These are phyloP conservation scores for Exocentrus adspersus DNA, from an alignment of 2,888 invertebrate species.

Conservation along the genomic window DNA sequence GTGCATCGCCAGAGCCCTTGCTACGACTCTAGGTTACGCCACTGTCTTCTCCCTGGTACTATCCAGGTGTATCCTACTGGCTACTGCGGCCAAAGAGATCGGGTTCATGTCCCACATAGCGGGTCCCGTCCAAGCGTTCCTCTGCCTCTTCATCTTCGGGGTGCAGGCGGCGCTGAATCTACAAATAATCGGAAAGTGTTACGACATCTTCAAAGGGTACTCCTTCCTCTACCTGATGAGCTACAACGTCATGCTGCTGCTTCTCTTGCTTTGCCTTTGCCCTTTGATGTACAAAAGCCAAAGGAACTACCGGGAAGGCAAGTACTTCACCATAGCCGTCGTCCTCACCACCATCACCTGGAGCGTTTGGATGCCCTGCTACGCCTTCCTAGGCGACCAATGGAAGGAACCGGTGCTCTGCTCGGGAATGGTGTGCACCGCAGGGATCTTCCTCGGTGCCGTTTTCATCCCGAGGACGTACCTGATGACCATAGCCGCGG, in stretches of 20 bases:
- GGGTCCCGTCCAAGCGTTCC: slow-evolving; percentile 73
- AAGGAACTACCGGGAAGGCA: slow-evolving; percentile 76
- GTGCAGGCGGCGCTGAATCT: slow-evolving; percentile 70
- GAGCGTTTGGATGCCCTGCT: slow-evolving; percentile 70
- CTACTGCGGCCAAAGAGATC: slow-evolving; percentile 73
- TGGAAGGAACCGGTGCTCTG: slow-evolving; percentile 71
- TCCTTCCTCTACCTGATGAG: slow-evolving; percentile 67
- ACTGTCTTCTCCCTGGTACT: slow-evolving; percentile 72
- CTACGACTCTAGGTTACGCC: slow-evolving; percentile 71
- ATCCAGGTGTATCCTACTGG: slow-evolving; percentile 72
- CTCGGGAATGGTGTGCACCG: slow-evolving; percentile 71
- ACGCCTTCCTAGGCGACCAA: slow-evolving; percentile 65
- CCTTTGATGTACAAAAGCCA: slow-evolving; percentile 73
- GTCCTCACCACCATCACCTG: slow-evolving; percentile 68
- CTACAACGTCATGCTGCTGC: slow-evolving; percentile 72
- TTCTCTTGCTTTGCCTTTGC: slow-evolving; percentile 67
- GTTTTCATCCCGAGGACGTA: slow-evolving; percentile 77
- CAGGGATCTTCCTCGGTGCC: slow-evolving; percentile 70
- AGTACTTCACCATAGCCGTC: slow-evolving; percentile 67
- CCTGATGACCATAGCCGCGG: slow-evolving; percentile 72
- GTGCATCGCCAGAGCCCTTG: slow-evolving; percentile 69
- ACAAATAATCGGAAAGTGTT: slow-evolving; percentile 63
- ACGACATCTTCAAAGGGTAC: slow-evolving; percentile 63
- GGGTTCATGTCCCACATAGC: slow-evolving; percentile 77
- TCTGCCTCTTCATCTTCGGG: slow-evolving; percentile 72